phyloP scores from a whole-genome alignment of 1,140 invertebrate species.

The Maconellicoccus hirsutus region DNA sequence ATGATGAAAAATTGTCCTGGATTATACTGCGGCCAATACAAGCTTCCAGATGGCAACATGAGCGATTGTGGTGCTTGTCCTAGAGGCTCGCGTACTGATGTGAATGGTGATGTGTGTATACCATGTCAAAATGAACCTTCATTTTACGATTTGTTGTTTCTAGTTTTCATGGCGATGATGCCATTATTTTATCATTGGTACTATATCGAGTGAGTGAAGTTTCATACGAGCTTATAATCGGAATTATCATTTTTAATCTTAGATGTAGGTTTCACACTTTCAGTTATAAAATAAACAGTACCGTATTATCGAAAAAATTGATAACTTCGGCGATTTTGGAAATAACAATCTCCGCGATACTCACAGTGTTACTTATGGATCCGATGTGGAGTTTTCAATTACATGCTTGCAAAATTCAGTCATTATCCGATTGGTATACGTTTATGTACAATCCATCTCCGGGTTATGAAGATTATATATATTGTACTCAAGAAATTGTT shows the following conservation, averaged over 20 bases:
- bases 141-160: constrained; percentile 88
- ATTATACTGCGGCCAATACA: constrained; percentile 66
- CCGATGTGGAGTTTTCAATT: constrained; percentile 22
- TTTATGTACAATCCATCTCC: constrained; percentile 85
- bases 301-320: background rate
- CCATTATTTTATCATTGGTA: constrained; percentile 80
- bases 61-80: constrained; percentile 76
- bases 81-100: constrained; percentile 54
- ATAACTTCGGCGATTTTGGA: constrained; percentile 23
- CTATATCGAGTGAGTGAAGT: constrained; percentile 55
- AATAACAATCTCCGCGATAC: constrained; percentile 1
- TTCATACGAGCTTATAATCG: background rate
- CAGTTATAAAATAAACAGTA: background rate
- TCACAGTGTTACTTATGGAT: constrained; percentile 23
- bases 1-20: constrained; percentile 52
- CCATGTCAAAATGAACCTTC: constrained; percentile 60
- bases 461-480: constrained; percentile 73
- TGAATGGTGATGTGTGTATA: constrained; percentile 54
- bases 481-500: constrained; percentile 93
- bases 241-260: background rate
- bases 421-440: constrained; percentile 72
- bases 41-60: constrained; percentile 51
- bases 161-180: constrained; percentile 82
- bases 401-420: constrained; percentile 22
- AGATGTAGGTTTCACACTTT: background rate